Base-by-base conservation (phyloP, 2,113 vertebrate genomes). In the Maccullochella peelii region DNA sequence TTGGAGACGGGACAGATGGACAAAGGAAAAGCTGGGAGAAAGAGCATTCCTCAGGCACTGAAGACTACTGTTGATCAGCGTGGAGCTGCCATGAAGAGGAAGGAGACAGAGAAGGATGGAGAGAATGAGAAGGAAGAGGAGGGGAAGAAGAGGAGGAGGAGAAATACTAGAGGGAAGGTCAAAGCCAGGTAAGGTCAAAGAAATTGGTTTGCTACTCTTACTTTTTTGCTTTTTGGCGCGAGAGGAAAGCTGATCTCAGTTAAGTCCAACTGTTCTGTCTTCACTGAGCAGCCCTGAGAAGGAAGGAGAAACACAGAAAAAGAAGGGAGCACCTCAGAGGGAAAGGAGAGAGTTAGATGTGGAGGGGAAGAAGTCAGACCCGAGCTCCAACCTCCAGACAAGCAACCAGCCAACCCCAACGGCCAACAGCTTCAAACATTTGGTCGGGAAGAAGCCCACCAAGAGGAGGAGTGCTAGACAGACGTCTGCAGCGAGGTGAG, bases 401-500 rank as follows among this genome's bases (percentile, higher is more conserved):
- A 54, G 25, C 25, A 12, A 10, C 36, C 33, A 61, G 10, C 33
- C 40, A 14, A 15, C 11, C 8, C 30, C 33, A 18, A 0, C 54
- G 25, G 36, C 54, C 20, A 18, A 0, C 12, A 38, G 12, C 5
- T 5, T 3, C 8, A 77, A 27, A 54, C 44, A 1, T 5, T 11
- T 77, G 52, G 76, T 50, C 8, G 54, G 61, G n/a, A 80, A 77
- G 55, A 86, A 77, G 25, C 47, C 80, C 3, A 25, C 54, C 2
- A 62, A 47, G 50, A 72, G 6, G 42, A 62, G 25, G 20, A 54
- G 62, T 47, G 44, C 25, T 7, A 54, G 21, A 25, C 38, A 25
- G 36, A 44, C 7, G 11, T 8, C 70, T 63, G 69, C 42, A 55
- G 66, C 4, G 1, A 77, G 86, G 89, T 88, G 57, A 88, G 86